Base-by-base conservation (phyloP, 2,113 vertebrate species). In the Oreochromis aureus region DNA sequence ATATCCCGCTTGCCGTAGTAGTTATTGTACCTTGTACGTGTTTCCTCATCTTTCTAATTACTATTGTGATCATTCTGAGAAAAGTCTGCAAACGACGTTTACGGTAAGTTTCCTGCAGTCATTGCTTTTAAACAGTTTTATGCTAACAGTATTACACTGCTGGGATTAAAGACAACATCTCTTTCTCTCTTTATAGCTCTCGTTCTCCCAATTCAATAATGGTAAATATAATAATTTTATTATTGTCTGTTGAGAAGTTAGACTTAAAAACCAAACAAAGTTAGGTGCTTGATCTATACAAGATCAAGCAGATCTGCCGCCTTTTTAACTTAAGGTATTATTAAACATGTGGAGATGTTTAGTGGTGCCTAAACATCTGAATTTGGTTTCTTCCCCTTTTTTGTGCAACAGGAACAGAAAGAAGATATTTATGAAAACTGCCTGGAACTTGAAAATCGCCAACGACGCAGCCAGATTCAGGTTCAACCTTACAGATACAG, bases 401-500 rank as follows among this genome's bases (percentile, higher is more conserved):
- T n/a, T n/a, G 5, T 32, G 22, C 76, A 83, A 24, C 46, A 58
- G 11, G 54, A 83, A 11, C 46, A 7, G 73, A 12, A 4, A 32
- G 88, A 87, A 78, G 80, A 81, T 2, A 81, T 93, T 30, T 95
- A 95, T 81, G 94, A 92, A 86, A 95, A 95, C 85, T 88, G 85
- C 34, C 27, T 94, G 7, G 84, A 87, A 82, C 22, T 12, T 18
- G 7, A 86, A 39, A 39, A 2, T 6, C 1, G 1, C 27, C 9
- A 27, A 27, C 27, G 4, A 54, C 53, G 1, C 9, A n/a, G 27
- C 2, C 15, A n/a, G 18, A 41, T 18, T 15, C 54, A 71, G 1
- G 27, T 11, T 15, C 3, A 15, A 3, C n/a, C 7, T 6, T 4
- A 13, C 30, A 53, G 63, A 12, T 6, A 3, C n/a, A 71, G 24